A percentile compares a stretch with the other conserved stretches of the same genome.
Evolutionary conservation across 1,140 invertebrate genomes (phyloP).

Genomic region (Pteromalus puparum): DNA sequence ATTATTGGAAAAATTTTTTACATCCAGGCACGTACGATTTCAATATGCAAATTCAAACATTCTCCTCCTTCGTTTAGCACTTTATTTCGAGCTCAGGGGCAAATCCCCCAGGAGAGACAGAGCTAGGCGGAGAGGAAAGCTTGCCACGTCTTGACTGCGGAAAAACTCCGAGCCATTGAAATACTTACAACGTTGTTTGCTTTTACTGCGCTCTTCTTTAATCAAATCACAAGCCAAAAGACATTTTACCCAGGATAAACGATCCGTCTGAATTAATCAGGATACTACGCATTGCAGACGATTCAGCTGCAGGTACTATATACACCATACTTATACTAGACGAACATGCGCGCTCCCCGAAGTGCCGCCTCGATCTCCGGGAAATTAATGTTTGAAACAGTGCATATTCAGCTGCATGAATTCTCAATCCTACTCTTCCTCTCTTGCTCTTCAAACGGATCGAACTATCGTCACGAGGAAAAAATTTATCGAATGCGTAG

Average conservation of each 20-base stretch:
- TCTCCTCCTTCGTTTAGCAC: not conserved
- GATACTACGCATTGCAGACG: no score
- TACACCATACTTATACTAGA: no score
- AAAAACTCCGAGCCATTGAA: not conserved
- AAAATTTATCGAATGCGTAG: no score
- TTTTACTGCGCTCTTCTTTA: not conserved
- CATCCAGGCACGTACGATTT: not conserved
- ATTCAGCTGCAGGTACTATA: no score
- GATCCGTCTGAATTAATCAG: not conserved
- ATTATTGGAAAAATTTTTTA: constrained; percentile 6
- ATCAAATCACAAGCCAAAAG: not conserved
- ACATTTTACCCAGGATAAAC: not conserved
- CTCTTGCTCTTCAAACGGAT: no score
- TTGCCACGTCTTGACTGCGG: not conserved
- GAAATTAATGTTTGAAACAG: not conserved
- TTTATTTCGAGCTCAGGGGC: not conserved
- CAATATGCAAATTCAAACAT: not conserved
- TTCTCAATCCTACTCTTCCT: not conserved
- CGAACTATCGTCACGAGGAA: no score
- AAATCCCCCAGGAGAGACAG: not conserved
- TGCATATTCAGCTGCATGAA: not conserved
- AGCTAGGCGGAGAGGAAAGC: not conserved
- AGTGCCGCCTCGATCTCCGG: no score
- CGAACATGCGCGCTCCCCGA: not conserved
- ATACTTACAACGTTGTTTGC: not conserved